phyloP scores from a whole-genome alignment of 2,797 vertebrate genomes.

The Crenichthys baileyi region DNA sequence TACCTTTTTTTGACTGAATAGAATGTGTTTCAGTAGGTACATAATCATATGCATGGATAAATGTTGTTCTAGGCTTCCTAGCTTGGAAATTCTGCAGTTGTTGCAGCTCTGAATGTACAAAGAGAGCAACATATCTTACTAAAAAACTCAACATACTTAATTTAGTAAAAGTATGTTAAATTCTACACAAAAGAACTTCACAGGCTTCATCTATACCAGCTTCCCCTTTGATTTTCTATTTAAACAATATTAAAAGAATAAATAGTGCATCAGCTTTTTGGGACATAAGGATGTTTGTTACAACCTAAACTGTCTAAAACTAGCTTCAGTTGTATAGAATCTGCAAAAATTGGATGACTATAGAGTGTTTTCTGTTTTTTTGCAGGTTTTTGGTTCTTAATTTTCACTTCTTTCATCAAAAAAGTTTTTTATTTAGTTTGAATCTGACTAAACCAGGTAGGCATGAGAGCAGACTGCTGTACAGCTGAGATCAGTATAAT shows the following conservation, averaged over 20 bases:
- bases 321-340: background rate
- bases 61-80: no score
- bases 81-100: no score
- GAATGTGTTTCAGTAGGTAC: no score
- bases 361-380: background rate
- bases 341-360: background rate
- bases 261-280: background rate
- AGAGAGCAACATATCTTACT: no score
- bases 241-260: background rate
- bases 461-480: background rate
- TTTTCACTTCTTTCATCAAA: background rate
- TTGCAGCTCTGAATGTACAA: no score
- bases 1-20: no score
- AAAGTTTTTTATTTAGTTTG: background rate
- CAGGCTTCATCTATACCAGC: no score
- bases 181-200: no score
- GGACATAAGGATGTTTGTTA: background rate
- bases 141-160: no score
- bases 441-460: background rate
- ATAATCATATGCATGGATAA: no score
- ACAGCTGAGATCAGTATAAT: no score
- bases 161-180: no score
- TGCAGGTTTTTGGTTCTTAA: background rate
- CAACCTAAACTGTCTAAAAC: background rate
- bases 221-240: background rate